These are phyloP conservation scores for Arge pagana DNA, from an alignment of 2,888 invertebrate genomes.

Conservation along the genomic window DNA sequence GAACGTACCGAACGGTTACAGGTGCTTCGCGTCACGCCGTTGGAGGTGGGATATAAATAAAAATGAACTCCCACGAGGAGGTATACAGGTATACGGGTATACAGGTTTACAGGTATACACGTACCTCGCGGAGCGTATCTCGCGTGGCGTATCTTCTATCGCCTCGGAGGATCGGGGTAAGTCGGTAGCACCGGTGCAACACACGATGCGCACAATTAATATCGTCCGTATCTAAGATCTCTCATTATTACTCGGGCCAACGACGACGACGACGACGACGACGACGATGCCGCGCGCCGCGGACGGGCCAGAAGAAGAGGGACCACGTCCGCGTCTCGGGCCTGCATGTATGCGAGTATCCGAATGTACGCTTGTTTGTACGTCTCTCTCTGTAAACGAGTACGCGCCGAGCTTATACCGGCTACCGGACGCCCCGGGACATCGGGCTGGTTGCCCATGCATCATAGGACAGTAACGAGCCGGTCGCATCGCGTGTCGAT, in stretches of 20 bases:
- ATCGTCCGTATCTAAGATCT: constrained; percentile 56
- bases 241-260: constrained; percentile 54
- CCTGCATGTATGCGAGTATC: too few species aligned
- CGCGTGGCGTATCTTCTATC: constrained; percentile 28
- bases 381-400: constrained; percentile 3
- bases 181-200: constrained; percentile 51
- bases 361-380: constrained; percentile 6
- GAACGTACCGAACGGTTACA: constrained; percentile 1
- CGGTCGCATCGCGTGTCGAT: constrained; percentile 57
- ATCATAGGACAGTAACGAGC: constrained; percentile 54
- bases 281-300: too few species aligned
- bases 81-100: constrained; percentile 3
- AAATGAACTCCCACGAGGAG: constrained; percentile 2
- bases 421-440: constrained; percentile 56
- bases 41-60: constrained; percentile 17
- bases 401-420: constrained; percentile 22
- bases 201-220: constrained; percentile 56
- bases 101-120: not conserved
- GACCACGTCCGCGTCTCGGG: too few species aligned
- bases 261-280: too few species aligned
- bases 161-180: constrained; percentile 49
- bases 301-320: too few species aligned
- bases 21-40: constrained; percentile 14
- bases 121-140: constrained; percentile 13
- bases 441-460: constrained; percentile 52